Evolutionary conservation across 2,113 vertebrate genomes (phyloP).

Genomic region (Malaclemys terrapin): DNA sequence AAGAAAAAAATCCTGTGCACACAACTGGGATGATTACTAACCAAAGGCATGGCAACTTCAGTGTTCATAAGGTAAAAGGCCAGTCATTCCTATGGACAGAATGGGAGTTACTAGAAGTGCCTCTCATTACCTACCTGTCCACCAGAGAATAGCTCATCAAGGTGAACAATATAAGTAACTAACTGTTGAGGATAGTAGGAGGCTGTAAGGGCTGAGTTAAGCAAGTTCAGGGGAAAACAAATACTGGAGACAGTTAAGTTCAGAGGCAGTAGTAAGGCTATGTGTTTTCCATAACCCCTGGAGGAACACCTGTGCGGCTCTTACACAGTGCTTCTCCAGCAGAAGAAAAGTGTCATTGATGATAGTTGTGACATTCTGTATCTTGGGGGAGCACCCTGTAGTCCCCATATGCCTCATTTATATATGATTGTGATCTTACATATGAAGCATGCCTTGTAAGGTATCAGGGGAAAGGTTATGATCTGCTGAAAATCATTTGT

Average conservation of each 20-base stretch:
- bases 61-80: background rate
- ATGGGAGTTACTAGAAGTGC: background rate
- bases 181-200: background rate
- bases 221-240: background rate
- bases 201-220: background rate
- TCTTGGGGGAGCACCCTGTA: no score
- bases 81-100: accelerated
- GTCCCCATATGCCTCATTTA: no score
- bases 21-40: accelerated
- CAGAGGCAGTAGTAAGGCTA: background rate
- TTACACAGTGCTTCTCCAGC: background rate
- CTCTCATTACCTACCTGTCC: background rate
- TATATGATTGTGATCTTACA: no score
- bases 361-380: background rate
- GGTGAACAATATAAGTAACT: accelerated
- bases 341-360: background rate
- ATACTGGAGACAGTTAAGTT: background rate
- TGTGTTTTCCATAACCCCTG: background rate
- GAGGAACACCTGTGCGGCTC: background rate
- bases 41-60: background rate
- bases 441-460: no score
- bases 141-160: background rate
- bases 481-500: no score
- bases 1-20: background rate
- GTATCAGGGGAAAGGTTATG: no score